phyloP scores from a whole-genome alignment of 2,113 vertebrate genomes.

The Melanocharis versteri region DNA sequence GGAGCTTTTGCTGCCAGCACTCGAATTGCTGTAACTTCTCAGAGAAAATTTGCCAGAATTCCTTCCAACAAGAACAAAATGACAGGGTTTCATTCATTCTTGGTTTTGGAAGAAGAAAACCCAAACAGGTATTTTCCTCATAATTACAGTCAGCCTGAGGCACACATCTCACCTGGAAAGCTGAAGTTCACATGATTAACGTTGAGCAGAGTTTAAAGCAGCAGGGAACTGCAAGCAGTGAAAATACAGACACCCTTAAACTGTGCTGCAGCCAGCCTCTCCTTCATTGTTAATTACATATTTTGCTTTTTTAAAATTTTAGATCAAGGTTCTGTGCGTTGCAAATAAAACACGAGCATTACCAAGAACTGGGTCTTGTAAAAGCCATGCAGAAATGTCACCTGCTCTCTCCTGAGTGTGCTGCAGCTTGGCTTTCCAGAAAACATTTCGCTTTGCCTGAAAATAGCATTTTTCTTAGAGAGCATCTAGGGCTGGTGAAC shows the following conservation, averaged over 20 bases:
- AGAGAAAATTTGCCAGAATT: not conserved
- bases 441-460: not conserved
- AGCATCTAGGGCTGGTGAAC: not conserved
- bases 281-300: rapidly evolving
- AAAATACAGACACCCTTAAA: not conserved
- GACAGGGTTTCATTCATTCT: not conserved
- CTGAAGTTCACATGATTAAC: not conserved
- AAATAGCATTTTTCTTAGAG: not conserved
- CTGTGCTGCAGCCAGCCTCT: not conserved
- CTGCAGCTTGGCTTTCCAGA: not conserved
- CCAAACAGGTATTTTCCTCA: not conserved
- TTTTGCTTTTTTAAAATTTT: not conserved
- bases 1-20: not conserved
- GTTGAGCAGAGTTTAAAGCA: not conserved
- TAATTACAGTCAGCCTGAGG: not conserved
- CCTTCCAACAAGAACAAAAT: not conserved
- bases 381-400: not conserved
- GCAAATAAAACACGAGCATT: not conserved
- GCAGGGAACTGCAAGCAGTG: not conserved
- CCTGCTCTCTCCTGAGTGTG: not conserved
- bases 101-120: not conserved
- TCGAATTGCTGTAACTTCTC: not conserved
- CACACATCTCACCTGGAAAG: slow-evolving; percentile 11
- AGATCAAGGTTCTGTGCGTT: not conserved
- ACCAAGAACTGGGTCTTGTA: not conserved